Evolutionary conservation across 2,113 vertebrate genomes (phyloP).

Genomic region (Corythoichthys intestinalis): DNA sequence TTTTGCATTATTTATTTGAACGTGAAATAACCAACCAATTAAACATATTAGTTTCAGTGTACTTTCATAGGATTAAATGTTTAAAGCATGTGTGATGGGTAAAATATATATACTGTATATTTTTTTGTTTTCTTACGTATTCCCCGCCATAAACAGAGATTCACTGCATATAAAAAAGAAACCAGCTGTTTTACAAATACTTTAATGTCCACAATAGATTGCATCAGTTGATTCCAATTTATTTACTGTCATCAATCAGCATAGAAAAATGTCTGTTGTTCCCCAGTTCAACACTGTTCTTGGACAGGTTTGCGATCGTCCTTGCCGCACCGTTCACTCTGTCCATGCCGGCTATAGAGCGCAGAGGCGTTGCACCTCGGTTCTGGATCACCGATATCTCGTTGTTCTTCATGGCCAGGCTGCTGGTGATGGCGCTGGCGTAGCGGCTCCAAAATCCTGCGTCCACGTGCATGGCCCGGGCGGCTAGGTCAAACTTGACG

Average conservation of each 20-base stretch:
- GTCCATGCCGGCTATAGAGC: conserved; percentile 84
- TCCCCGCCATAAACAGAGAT: not conserved
- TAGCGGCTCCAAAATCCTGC: conserved; percentile 96
- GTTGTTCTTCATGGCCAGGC: conserved; percentile 95
- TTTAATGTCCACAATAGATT: conserved; percentile 65
- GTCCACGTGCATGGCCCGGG: conserved; percentile 91
- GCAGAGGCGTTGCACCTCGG: conserved; percentile 85
- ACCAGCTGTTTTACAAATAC: conserved; percentile 58
- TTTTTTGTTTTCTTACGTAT: not conserved
- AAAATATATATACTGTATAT: no score
- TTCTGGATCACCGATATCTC: conserved; percentile 99
- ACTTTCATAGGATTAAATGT: not conserved
- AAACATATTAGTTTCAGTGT: no score
- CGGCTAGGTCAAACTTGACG: conserved; percentile 90
- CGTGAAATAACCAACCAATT: no score
- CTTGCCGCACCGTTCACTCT: conserved; percentile 77
- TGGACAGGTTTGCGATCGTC: conserved; percentile 80
- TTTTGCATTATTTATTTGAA: conserved; percentile 52
- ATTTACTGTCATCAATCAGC: conserved; percentile 95
- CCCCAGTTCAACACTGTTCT: conserved; percentile 80
- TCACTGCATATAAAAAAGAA: conserved; percentile 43
- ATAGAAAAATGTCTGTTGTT: conserved; percentile 87
- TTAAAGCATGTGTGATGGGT: not conserved
- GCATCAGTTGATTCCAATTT: conserved; percentile 93
- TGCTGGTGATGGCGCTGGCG: conserved; percentile 89